These are phyloP conservation scores for Malurus leucopterus DNA, from an alignment of 2,797 vertebrate genomes.

Conservation along the genomic window DNA sequence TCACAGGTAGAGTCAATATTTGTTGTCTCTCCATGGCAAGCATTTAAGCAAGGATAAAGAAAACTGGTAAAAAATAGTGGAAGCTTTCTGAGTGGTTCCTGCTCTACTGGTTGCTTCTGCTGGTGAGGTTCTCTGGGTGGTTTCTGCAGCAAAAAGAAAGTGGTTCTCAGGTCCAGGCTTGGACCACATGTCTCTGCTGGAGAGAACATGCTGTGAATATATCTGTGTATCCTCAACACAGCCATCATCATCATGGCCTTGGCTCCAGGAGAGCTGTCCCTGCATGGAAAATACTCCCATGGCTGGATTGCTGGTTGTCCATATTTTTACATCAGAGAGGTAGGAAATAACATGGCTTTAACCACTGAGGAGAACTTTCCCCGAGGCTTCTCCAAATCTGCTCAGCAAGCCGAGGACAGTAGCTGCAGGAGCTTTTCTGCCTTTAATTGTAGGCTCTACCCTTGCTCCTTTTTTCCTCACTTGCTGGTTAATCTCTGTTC, in stretches of 20 bases:
- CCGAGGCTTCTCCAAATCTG: not conserved
- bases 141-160: not conserved
- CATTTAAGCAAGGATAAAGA: not conserved
- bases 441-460: not conserved
- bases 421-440: not conserved
- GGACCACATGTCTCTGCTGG: not conserved
- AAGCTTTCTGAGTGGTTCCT: not conserved
- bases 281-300: not conserved
- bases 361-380: not conserved
- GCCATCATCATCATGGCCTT: not conserved
- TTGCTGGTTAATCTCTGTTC: not conserved
- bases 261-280: not conserved
- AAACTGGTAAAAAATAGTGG: not conserved
- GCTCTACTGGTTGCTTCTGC: not conserved
- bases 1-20: not conserved
- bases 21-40: not conserved
- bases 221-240: not conserved
- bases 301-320: not conserved
- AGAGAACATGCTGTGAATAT: not conserved
- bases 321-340: not conserved
- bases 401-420: not conserved
- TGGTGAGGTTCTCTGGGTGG: not conserved
- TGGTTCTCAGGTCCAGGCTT: not conserved
- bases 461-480: not conserved
- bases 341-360: not conserved